Evolutionary conservation across 2,888 invertebrate species (phyloP), one percentile per base, ranked within the genome.

Genomic region (Ramazzottius varieornatus): DNA sequence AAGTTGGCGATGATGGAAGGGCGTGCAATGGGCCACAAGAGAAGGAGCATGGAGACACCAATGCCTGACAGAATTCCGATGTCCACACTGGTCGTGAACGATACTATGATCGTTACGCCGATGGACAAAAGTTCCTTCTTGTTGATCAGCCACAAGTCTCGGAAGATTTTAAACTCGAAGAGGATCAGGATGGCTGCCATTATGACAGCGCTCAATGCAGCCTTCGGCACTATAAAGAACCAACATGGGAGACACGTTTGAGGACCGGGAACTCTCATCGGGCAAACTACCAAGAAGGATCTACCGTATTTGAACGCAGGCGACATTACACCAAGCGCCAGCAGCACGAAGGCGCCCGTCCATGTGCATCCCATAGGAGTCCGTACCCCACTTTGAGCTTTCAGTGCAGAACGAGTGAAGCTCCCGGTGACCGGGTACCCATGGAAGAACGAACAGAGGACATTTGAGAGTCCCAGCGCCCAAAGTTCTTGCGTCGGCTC

Each of bases 161-260:
- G 8, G 54, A 54, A 54, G 54, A 54, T 54, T 54, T 54, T 54
- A 54, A 54, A 54, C 29, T 54, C 54, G 54, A 54, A 54, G n/a
- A 54, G 54, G 54, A 54, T 54, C 20, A 54, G 29, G 29, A 54
- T 54, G 24, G 54, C 54, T 8, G 54, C 54, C 20, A 54, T 54
- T 4, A 54, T 54, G n/a, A 54, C 54, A 4, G 54, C 54, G 29
- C 54, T 54, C 29, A 54, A 54, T n/a, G 54, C 54, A 24, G 54
- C 20, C 29, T 54, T 54, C n/a, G 54, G 54, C 4, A 54, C 54
- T 54, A 24, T 29, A 54, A 54, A 24, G 20, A 16, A 54, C 24
- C 54, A 24, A 8, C 8, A 13, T 40, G 8, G 8, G 8, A 40
- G 40, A 40, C 40, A 40, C 40, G 40, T 40, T 40, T 8, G 40